Evolutionary conservation across 2,113 vertebrate genomes (phyloP), one percentile per base, ranked within the genome.

Genomic region (Phaethon lepturus): DNA sequence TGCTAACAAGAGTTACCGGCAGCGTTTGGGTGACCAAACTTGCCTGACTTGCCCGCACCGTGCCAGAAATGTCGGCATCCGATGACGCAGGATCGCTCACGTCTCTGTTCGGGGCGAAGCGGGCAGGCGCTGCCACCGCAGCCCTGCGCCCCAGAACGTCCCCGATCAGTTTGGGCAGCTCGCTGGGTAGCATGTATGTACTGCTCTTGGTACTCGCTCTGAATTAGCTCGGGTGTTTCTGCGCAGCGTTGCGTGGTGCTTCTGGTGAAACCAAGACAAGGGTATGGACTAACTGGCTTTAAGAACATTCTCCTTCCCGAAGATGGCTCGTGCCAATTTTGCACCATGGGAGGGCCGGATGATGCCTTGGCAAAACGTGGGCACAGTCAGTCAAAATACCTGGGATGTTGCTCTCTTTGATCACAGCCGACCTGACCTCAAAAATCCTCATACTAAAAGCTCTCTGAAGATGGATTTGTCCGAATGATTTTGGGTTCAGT

Each of bases 401-500:
- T 58, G 73, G 31, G 73, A 38, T 82, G 73, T 24, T 87, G 47
- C 73, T 85, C 29, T 66, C 86, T 86, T 59, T 81, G 80, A 52
- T 95, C 80, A 62, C 47, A 87, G 58, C 44, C 78, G 83, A 93
- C 1, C 28, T 53, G 85, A 33, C 53, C 86, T 89, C 66, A 85
- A 75, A 91, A 94, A 25, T 75, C 69, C 45, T 88, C 35, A 53
- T 87, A 38, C 66, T 60, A 71, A 90, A 88, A 94, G 81, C 84
- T 75, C 62, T 72, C 78, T 76, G 45, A 89, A 92, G 83, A 93
- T 1, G 13, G 15, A 64, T 95, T 91, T 86, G 62, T 93, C 71
- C 93, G 77, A 90, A 89, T 85, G 80, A 88, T 95, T 95, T 87
- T 87, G 74, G 76, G 53, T 91, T 96, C 66, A 72, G 56, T 76